Evolutionary conservation across 1,140 invertebrate genomes (phyloP), one percentile per base, ranked within the genome.

Genomic region (Meloidogyne floridensis): DNA sequence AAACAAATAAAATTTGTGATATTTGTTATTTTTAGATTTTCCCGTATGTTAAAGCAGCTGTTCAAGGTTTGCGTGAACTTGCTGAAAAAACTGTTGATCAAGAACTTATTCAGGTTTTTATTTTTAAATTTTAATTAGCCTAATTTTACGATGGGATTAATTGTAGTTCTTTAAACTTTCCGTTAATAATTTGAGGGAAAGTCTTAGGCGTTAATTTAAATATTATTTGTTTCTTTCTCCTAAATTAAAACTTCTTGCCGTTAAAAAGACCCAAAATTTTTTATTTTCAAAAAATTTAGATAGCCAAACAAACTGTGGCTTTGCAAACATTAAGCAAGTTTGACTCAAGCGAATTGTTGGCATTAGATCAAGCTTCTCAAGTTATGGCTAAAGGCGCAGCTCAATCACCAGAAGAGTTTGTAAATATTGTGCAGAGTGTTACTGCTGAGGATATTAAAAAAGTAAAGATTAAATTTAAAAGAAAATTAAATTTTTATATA

Each of bases 381-480:
- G 15, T 86, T 20, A 80, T 88, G 11, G 82, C 86, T 51, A 77
- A 75, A 15, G 88, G 88, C 43, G 72, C 32, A n/a, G 77, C 80
- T 18, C 69, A 81, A 8, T 82, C 86, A 13, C 84, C 88, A 11
- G 75, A 72, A 9, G 87, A 89, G 6, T 83, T 90, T 20, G 78
- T 82, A n/a, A 80, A 86, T 70, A 59, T 81, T 8, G 78, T 89
- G 73, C 65, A 80, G 3, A 51, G 47, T 11, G 88, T 88, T 70
- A 77, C 80, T 20, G 84, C 80, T 11, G 84, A 86, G 15, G 85
- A 90, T 47, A 80, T 87, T 18, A 89, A 90, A 77, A 82, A 89
- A 85, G 87, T 87, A 32, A 18, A 47, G 2, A 47, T 42, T 13
- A 11, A n/a, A n/a, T 56, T 73, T 32, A 20, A 51, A 53, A 47